Percentiles rank a stretch among this genome's conserved stretches.
These are phyloP conservation scores for Ceratina calcarata DNA, from an alignment of 1,140 invertebrate species.

Conservation along the genomic window DNA sequence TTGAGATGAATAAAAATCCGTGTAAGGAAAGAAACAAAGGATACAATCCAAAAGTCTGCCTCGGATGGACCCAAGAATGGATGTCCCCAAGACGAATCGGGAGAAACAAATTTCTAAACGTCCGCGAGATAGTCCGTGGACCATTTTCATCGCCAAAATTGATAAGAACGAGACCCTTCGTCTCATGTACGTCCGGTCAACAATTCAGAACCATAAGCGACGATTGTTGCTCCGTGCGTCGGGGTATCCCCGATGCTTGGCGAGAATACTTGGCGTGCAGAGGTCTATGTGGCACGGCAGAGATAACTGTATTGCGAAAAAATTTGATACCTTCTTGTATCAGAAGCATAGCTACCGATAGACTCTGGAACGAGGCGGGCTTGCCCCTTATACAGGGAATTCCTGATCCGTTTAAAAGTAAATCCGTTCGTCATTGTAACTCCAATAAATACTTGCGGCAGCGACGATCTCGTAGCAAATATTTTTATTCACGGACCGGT, in stretches of 20 bases:
- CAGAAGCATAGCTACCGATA: conserved; percentile 35
- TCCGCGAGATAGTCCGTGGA: conserved; percentile 44
- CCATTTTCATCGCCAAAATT: conserved; percentile 50
- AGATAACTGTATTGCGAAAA: neutral
- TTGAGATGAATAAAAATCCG: no score
- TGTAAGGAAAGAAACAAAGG: neutral
- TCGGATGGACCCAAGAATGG: conserved; percentile 48
- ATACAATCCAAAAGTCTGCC: neutral
- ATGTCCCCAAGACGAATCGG: neutral
- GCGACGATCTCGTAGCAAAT: neutral
- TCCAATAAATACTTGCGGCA: neutral
- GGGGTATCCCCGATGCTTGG: conserved; percentile 55
- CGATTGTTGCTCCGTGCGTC: neutral
- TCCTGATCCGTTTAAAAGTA: conserved; percentile 53
- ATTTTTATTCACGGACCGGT: neutral
- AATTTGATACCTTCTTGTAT: conserved; percentile 26
- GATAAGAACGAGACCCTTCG: conserved; percentile 13
- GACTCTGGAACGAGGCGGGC: conserved; percentile 44
- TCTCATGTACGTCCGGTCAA: neutral
- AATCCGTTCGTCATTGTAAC: no score
- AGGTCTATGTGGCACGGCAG: conserved; percentile 9
- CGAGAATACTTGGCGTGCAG: conserved; percentile 34
- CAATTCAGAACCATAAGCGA: neutral
- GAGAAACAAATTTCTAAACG: neutral
- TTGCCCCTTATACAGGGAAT: conserved; percentile 51